Evolutionary conservation across 2,113 vertebrate genomes (phyloP).

Genomic region (Vulpes lagopus): DNA sequence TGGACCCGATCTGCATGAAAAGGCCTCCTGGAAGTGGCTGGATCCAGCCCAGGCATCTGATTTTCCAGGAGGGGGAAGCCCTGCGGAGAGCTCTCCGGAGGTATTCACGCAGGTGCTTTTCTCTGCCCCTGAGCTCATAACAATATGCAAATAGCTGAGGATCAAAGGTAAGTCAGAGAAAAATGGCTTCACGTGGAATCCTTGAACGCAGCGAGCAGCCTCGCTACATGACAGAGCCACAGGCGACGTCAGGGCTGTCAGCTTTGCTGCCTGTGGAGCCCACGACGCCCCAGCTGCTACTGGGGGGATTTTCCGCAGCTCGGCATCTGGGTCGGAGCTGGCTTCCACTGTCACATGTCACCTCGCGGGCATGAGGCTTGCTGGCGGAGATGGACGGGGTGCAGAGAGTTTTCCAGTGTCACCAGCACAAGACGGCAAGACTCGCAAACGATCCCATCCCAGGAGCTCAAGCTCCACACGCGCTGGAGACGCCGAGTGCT

Average conservation of each 20-base stretch:
- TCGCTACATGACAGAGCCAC: conserved; percentile 69
- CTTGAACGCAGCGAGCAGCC: conserved; percentile 74
- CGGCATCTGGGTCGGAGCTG: conserved; percentile 59
- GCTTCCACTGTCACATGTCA: not conserved
- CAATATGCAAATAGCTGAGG: conserved; percentile 80
- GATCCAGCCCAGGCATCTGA: not conserved
- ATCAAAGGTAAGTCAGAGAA: conserved; percentile 84
- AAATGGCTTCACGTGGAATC: conserved; percentile 76
- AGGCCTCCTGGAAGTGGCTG: not conserved
- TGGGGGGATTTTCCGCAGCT: conserved; percentile 59
- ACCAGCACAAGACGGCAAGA: conserved; percentile 50
- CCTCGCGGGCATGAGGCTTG: not conserved
- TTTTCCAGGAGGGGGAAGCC: not conserved
- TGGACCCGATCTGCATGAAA: rapidly evolving
- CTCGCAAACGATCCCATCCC: not conserved
- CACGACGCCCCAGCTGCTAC: conserved; percentile 62
- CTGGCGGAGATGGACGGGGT: not conserved
- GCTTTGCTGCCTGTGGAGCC: conserved; percentile 63
- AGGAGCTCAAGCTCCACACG: rapidly evolving
- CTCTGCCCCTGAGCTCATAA: conserved; percentile 55
- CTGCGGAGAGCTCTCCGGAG: not conserved
- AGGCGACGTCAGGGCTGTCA: conserved; percentile 78
- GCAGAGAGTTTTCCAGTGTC: conserved; percentile 54
- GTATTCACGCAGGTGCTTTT: conserved; percentile 44
- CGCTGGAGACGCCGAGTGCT: rapidly evolving